phyloP scores from a whole-genome alignment of 1,140 invertebrate species.

The Bicyclus anynana region DNA sequence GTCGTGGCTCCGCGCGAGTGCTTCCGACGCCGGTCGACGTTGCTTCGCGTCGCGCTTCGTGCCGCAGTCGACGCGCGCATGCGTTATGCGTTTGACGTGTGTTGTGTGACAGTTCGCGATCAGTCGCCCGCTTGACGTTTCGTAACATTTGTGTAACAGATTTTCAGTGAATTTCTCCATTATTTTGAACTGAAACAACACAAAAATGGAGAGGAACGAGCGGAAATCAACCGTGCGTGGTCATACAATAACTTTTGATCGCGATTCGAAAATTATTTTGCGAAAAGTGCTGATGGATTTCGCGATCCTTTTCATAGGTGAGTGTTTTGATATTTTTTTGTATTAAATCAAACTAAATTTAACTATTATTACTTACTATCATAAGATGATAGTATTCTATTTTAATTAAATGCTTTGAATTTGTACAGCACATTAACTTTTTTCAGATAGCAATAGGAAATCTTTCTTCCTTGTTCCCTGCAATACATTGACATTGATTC shows the following conservation, averaged over 20 bases:
- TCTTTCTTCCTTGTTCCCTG: neutral
- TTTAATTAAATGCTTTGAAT: too few relatives aligned
- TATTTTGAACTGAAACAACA: constrained; percentile 27
- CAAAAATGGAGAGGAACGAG: constrained; percentile 62
- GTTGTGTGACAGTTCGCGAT: constrained; percentile 31
- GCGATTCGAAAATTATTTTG: constrained; percentile 60
- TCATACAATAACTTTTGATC: constrained; percentile 55
- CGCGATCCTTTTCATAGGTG: constrained; percentile 59
- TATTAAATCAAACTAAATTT: neutral
- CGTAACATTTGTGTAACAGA: constrained; percentile 45
- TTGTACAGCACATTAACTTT: too few relatives aligned
- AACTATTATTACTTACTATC: too few relatives aligned
- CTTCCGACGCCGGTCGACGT: neutral
- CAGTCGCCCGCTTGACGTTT: constrained; percentile 44
- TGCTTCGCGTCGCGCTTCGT: constrained; percentile 58
- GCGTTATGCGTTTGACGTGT: constrained; percentile 56
- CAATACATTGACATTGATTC: constrained; percentile 12
- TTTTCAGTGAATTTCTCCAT: constrained; percentile 30
- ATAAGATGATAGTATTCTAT: too few relatives aligned
- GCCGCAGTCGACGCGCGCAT: constrained; percentile 66
- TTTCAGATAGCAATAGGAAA: neutral
- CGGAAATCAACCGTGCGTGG: constrained; percentile 52
- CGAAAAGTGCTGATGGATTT: constrained; percentile 67
- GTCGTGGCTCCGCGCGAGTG: neutral
- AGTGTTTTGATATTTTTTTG: constrained; percentile 34